Percentiles rank a stretch among this genome's conserved stretches.
Conservation (phyloP, 2,888 invertebrate genomes). For the Hydriomena furcata region DNA sequence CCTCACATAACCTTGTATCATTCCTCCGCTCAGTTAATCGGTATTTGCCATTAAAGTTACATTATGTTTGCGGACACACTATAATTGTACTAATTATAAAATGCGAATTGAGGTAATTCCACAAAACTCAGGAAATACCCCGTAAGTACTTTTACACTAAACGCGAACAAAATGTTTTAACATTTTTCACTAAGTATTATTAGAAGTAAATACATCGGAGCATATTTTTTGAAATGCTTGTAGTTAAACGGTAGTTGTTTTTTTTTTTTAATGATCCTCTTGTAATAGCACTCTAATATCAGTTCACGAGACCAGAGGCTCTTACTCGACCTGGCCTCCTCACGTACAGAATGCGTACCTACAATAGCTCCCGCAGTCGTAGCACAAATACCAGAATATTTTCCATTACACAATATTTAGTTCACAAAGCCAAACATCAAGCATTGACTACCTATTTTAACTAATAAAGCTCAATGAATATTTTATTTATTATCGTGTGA, state of each 20-base stretch:
- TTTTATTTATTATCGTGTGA: slow-evolving; percentile 4
- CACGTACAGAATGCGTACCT: no score
- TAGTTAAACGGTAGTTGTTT: no score
- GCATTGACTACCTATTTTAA: not conserved
- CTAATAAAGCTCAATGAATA: not conserved
- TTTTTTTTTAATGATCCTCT: no score
- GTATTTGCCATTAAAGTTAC: slow-evolving; percentile 14
- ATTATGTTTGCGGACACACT: slow-evolving; percentile 10
- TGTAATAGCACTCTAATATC: no score
- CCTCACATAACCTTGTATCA: slow-evolving; percentile 17
- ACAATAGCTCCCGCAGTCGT: no score
- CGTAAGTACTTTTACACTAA: not conserved
- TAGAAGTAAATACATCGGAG: no score
- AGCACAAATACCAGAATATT: not conserved
- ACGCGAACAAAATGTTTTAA: not conserved
- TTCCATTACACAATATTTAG: not conserved
- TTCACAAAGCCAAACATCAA: not conserved
- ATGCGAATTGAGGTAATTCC: slow-evolving; percentile 6
- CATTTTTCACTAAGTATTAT: no score
- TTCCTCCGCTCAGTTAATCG: slow-evolving; percentile 11
- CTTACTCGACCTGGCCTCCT: no score
- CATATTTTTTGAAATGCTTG: no score
- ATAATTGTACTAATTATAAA: slow-evolving; percentile 8
- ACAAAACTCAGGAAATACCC: not conserved
- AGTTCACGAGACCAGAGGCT: no score